These are phyloP conservation scores for Strix aluco DNA, from an alignment of 2,113 vertebrate genomes.

Conservation along the genomic window DNA sequence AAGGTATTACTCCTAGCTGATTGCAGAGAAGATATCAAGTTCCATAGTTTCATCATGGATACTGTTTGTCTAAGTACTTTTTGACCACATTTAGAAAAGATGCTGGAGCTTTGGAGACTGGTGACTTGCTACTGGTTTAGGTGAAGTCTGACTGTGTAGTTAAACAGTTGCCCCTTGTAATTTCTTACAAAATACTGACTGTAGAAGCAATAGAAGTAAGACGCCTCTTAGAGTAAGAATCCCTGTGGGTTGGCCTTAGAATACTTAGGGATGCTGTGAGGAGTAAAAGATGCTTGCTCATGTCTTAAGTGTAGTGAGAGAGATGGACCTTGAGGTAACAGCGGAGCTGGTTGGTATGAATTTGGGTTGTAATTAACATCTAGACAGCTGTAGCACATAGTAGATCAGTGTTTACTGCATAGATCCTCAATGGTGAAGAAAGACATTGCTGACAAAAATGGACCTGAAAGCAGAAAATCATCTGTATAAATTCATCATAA, in stretches of 20 bases:
- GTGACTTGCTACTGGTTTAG: background rate
- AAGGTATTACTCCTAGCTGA: background rate
- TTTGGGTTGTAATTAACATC: background rate
- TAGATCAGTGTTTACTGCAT: background rate
- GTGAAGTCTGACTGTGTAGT: background rate
- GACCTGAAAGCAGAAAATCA: background rate
- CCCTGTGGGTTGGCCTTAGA: background rate
- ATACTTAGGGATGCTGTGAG: background rate
- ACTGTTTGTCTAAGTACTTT: background rate
- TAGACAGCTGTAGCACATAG: background rate
- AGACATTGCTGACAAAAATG: background rate
- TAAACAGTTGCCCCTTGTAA: background rate
- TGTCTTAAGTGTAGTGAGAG: background rate
- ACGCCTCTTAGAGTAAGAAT: background rate
- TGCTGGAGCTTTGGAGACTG: background rate
- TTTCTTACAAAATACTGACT: background rate
- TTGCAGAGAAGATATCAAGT: background rate
- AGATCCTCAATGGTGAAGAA: background rate
- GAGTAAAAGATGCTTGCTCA: background rate
- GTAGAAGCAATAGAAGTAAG: background rate
- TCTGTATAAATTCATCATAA: background rate
- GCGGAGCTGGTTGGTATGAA: background rate
- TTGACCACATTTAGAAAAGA: background rate
- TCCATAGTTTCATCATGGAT: background rate
- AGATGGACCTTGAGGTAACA: background rate